These are phyloP conservation scores for Pseudopipra pipra DNA, from an alignment of 2,113 vertebrate species.

Conservation along the genomic window DNA sequence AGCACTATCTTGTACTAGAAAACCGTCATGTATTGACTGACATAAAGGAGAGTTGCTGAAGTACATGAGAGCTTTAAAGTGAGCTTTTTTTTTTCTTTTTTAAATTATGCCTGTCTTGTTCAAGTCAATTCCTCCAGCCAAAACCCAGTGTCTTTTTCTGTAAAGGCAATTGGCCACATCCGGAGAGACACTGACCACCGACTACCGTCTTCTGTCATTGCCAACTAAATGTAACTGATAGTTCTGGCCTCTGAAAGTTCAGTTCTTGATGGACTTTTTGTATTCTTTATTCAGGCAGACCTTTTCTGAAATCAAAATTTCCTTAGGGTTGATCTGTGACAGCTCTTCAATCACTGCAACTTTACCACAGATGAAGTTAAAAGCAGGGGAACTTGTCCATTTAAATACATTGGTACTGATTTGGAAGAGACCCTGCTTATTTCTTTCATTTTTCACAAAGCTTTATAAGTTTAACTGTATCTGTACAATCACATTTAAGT, in stretches of 20 bases:
- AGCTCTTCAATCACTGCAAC: not conserved
- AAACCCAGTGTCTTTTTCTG: not conserved
- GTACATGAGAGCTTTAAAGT: not conserved
- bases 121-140: not conserved
- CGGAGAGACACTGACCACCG: not conserved
- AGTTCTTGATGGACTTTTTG: not conserved
- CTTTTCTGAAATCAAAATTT: not conserved
- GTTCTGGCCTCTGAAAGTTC: not conserved
- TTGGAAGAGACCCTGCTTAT: not conserved
- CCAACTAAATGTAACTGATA: not conserved
- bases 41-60: not conserved
- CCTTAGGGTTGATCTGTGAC: not conserved
- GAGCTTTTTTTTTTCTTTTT: not conserved
- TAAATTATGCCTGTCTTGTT: not conserved
- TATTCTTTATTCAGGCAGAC: not conserved
- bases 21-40: not conserved
- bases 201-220: rapidly evolving
- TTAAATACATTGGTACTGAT: not conserved
- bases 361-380: not conserved
- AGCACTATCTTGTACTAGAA: not conserved
- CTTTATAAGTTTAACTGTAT: not conserved
- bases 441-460: not conserved
- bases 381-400: not conserved
- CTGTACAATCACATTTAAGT: not conserved
- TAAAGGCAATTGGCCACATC: not conserved